Conservation (phyloP, 2,797 vertebrate species). For the Masticophis lateralis region DNA sequence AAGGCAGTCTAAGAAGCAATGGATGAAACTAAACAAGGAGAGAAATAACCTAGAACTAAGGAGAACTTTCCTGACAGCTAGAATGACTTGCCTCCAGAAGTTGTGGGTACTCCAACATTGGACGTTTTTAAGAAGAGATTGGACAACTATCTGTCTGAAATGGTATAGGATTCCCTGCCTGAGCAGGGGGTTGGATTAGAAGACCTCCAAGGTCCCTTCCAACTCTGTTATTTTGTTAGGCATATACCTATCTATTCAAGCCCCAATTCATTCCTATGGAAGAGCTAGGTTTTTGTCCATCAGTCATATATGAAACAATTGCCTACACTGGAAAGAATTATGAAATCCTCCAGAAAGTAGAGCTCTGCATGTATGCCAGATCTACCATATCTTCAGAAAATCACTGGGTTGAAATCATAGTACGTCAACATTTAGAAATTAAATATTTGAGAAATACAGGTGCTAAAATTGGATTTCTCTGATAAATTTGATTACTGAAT, state of each 20-base stretch:
- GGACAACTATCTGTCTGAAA: too few species aligned
- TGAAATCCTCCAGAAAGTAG: not conserved
- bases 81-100: too few species aligned
- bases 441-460: not conserved
- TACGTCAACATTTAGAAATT: not conserved
- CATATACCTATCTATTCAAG: not conserved
- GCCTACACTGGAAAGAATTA: not conserved
- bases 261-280: not conserved
- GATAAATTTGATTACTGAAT: not conserved
- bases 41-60: too few species aligned
- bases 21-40: too few species aligned
- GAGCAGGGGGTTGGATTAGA: too few species aligned
- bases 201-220: too few species aligned
- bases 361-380: not conserved
- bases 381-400: not conserved
- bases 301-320: not conserved
- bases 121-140: too few species aligned
- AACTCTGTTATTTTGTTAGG: too few species aligned
- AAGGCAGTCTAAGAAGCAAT: too few species aligned
- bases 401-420: not conserved
- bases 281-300: not conserved
- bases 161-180: too few species aligned
- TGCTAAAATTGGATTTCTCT: not conserved
- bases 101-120: too few species aligned
- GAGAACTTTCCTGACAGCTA: too few species aligned